Conservation (phyloP, 1,140 invertebrate genomes). For the Cydia pomonella region DNA sequence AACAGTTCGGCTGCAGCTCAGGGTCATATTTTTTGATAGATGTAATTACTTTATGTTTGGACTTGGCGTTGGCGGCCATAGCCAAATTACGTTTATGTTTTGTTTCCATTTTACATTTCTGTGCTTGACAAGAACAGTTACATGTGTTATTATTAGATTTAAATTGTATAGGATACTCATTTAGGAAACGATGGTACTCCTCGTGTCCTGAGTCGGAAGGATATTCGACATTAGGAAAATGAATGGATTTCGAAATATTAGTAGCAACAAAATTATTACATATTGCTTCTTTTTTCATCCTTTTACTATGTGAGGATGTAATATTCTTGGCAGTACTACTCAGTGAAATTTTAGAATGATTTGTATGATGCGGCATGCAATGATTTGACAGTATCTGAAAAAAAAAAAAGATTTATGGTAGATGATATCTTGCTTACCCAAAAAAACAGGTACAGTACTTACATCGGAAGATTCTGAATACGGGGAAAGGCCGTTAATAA, state of each 20-base stretch:
- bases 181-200: neutral
- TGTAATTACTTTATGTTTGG: neutral
- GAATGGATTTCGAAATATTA: constrained; percentile 35
- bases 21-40: constrained; percentile 35
- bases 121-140: neutral
- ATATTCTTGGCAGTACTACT: constrained; percentile 36
- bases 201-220: constrained; percentile 34
- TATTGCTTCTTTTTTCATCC: constrained; percentile 1
- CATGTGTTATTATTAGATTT: neutral
- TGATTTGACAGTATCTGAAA: constrained; percentile 42
- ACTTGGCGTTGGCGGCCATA: constrained; percentile 29
- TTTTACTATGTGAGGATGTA: neutral
- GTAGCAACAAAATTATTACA: neutral
- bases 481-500: no score
- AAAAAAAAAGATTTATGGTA: constrained; percentile 14
- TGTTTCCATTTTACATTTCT: neutral
- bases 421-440: neutral
- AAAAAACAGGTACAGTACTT: no score
- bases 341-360: constrained; percentile 21
- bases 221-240: constrained; percentile 55
- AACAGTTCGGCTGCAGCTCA: constrained; percentile 35
- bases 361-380: constrained; percentile 38
- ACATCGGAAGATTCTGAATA: no score
- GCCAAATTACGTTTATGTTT: constrained; percentile 9
- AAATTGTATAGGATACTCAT: constrained; percentile 2